phyloP scores from a whole-genome alignment of 2,888 invertebrate species.

The Synergus umbraculus region DNA sequence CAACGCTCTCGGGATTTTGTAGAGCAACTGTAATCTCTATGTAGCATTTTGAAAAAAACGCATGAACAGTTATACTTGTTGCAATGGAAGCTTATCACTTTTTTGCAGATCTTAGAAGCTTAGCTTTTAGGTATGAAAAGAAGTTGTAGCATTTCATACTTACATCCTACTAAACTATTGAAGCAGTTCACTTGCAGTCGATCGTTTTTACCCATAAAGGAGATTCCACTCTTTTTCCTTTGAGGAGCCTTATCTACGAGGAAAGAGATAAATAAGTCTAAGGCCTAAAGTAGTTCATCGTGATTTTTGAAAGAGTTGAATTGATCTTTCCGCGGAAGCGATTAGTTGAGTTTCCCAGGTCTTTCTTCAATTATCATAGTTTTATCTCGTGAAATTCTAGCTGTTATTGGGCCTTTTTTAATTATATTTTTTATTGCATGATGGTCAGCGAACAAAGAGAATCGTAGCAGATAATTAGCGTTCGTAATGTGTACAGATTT shows the following conservation, averaged over 20 bases:
- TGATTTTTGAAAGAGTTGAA: neutral
- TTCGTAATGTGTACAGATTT: too few relatives aligned
- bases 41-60: neutral
- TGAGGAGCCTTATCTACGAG: neutral
- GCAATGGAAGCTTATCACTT: neutral
- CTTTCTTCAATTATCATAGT: neutral
- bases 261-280: neutral
- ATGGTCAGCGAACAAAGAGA: neutral
- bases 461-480: neutral
- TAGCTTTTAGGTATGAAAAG: conserved; percentile 11
- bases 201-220: neutral
- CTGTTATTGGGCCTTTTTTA: neutral
- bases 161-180: conserved; percentile 8
- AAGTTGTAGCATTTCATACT: neutral
- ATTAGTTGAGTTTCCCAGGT: too few relatives aligned
- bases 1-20: neutral
- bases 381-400: too few relatives aligned
- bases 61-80: neutral
- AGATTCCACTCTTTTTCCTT: neutral
- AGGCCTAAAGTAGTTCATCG: neutral
- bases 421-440: neutral
- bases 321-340: neutral
- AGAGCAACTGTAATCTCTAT: neutral
- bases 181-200: neutral
- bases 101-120: neutral